Evolutionary conservation across 2,888 invertebrate species (phyloP).

Genomic region (Thalpophila matura): DNA sequence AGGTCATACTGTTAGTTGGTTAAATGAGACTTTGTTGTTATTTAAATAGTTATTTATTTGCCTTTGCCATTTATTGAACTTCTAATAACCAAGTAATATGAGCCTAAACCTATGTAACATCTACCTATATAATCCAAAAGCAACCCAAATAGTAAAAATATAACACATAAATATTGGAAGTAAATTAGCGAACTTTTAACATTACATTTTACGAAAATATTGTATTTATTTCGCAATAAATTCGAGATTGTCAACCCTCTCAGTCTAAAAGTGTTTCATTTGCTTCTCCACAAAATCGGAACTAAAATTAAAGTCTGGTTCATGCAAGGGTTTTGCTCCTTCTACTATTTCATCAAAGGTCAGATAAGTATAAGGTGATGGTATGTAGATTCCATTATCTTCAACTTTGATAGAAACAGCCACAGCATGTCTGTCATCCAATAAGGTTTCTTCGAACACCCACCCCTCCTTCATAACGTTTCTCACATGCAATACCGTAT

Average conservation of each 20-base stretch:
- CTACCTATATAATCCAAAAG: conserved; percentile 55
- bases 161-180: conserved; percentile 30
- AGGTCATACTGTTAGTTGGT: conserved; percentile 53
- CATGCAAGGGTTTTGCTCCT: conserved; percentile 82
- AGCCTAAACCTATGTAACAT: conserved; percentile 49
- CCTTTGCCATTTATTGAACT: conserved; percentile 48
- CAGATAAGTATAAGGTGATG: conserved; percentile 88
- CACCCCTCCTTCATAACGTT: conserved; percentile 91
- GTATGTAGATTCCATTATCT: conserved; percentile 64
- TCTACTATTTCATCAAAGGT: conserved; percentile 91
- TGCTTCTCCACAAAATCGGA: conserved; percentile 91
- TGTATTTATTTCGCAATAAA: conserved; percentile 18
- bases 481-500: conserved; percentile 93
- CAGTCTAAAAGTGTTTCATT: conserved; percentile 65
- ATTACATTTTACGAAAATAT: conserved; percentile 45
- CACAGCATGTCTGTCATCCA: conserved; percentile 94
- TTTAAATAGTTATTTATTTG: conserved; percentile 61
- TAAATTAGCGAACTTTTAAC: conserved; percentile 28
- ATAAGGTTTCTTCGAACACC: conserved; percentile 95
- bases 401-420: conserved; percentile 92
- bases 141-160: conserved; percentile 32
- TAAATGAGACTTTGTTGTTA: conserved; percentile 54
- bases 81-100: conserved; percentile 38
- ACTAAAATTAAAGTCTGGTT: conserved; percentile 90
- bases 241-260: conserved; percentile 35